Evolutionary conservation across 2,888 invertebrate species (phyloP), one percentile per base, ranked within the genome.

Genomic region (Ecliptopera silaceata): DNA sequence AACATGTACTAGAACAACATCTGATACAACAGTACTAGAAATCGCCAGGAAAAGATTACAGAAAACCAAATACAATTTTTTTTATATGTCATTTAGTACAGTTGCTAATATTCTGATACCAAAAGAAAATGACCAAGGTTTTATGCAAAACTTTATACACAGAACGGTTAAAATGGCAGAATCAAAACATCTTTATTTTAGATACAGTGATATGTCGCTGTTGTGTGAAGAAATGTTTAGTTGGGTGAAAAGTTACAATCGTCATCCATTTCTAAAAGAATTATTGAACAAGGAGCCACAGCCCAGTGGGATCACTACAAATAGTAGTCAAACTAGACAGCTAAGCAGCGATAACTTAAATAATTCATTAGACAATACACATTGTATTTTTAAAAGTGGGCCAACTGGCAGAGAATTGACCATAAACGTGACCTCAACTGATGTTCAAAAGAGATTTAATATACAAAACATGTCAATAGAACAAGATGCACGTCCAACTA

Each of bases 51-150:
- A 57, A 44, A 29, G 62, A 13, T 77, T 59, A 59, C 15, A 31
- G 2, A 22, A 50, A 15, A 47, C 64, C 2, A 80, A 75, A 65
- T 12, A 38, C 1, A 63, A 74, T 49, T 71, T 68, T 51, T 83
- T 73, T 56, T 65, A 71, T 47, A 48, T 74, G n/a, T 75, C 79
- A 0, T 81, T 71, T 54, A 59, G 55, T 17, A 62, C 70, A 2
- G 61, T 77, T 20, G 46, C 65, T 17, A 61, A 66, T 39, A 49
- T 80, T 31, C 66, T 84, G 49, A 39, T 84, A 52, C 74, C 75
- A 2, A 71, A 69, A 61, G 70, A 75, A 60, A 65, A 70, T n/a
- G 73, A 77, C 49, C 10, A 36, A 17, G 11, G 0, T 10, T 79
- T 82, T 55, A 60, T 71, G 1, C 53, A 65, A 5, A 55, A 51